Evolutionary conservation across 1,140 invertebrate species (phyloP).

Genomic region (Thrips palmi): DNA sequence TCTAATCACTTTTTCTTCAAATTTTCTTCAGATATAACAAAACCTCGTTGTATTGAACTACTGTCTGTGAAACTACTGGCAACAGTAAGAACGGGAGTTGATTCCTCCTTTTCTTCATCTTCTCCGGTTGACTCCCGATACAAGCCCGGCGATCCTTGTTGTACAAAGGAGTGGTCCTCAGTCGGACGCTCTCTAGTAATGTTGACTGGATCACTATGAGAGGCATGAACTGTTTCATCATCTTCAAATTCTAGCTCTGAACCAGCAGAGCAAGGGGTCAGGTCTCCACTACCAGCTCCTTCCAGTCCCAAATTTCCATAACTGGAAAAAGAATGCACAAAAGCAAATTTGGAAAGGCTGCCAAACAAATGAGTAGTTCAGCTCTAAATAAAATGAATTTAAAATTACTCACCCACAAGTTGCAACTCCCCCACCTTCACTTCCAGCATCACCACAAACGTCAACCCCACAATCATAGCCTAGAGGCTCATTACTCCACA

Average conservation of each 20-base stretch:
- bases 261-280: conserved; percentile 35
- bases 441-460: too few relatives aligned
- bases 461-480: too few relatives aligned
- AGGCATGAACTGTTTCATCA: conserved; percentile 33
- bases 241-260: conserved; percentile 35
- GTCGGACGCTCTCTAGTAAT: conserved; percentile 21
- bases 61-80: conserved; percentile 24
- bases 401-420: conserved; percentile 16
- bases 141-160: conserved; percentile 9
- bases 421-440: conserved; percentile 15
- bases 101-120: conserved; percentile 10
- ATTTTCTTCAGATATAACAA: conserved; percentile 20
- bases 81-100: conserved; percentile 22
- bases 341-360: neutral
- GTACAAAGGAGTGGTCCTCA: conserved; percentile 16
- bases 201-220: conserved; percentile 31
- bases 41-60: conserved; percentile 22
- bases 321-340: neutral
- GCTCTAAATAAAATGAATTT: conserved; percentile 13
- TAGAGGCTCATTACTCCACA: too few relatives aligned
- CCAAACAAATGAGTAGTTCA: neutral
- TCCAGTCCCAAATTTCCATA: neutral
- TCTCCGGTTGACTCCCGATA: conserved; percentile 7
- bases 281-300: conserved; percentile 31
- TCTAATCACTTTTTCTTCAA: too few relatives aligned